Percentiles rank a stretch among this genome's conserved stretches.
Conservation (phyloP, 2,888 invertebrate species). For the Meloe dianella region DNA sequence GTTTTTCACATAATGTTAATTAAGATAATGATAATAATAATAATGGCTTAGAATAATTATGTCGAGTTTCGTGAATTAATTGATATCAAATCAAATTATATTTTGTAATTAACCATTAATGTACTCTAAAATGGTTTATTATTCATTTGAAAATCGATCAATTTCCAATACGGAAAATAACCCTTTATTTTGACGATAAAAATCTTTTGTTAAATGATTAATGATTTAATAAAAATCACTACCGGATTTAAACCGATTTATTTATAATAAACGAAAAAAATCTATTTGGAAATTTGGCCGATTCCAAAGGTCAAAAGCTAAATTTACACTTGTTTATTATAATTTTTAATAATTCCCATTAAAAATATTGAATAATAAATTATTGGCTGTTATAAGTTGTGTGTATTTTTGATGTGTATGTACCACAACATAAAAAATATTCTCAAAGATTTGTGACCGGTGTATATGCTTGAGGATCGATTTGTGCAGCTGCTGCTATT, state of each 20-base stretch:
- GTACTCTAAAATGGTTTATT: not conserved
- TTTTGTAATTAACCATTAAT: not conserved
- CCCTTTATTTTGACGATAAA: not conserved
- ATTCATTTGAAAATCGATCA: not conserved
- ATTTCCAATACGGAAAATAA: not conserved
- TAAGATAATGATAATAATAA: too few species aligned
- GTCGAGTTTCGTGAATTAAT: too few species aligned
- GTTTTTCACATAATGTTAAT: too few species aligned
- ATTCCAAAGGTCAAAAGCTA: not conserved
- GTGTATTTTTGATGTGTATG: not conserved
- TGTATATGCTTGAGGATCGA: not conserved
- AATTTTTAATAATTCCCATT: not conserved
- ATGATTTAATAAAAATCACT: too few species aligned
- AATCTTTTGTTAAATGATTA: not conserved
- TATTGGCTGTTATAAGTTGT: not conserved
- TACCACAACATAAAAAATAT: too few species aligned
- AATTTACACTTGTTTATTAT: not conserved
- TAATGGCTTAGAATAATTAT: too few species aligned
- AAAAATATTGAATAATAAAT: not conserved
- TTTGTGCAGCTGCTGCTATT: constrained; percentile 8
- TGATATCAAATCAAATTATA: not conserved
- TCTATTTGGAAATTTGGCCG: not conserved
- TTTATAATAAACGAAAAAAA: not conserved
- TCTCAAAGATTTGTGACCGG: too few species aligned
- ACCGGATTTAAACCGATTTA: too few species aligned